Conservation (phyloP, 2,113 vertebrate genomes). For the Nothocercus julius region DNA sequence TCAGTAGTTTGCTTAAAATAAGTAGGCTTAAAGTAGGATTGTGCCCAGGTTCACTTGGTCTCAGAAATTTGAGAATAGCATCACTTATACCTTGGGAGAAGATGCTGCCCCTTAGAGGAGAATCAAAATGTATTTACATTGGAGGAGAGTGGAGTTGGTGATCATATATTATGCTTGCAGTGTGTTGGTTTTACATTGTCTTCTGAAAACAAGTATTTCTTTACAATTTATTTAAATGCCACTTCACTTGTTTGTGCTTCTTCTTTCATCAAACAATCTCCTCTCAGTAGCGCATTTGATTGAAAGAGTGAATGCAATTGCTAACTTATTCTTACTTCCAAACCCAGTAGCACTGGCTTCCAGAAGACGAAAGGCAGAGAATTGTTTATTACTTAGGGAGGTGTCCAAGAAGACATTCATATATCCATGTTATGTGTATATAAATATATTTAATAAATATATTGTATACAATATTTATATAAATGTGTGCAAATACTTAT, state of each 20-base stretch:
- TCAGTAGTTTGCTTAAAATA: background rate
- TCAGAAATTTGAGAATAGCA: background rate
- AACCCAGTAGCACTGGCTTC: background rate
- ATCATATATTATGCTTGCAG: background rate
- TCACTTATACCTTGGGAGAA: accelerated
- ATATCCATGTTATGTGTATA: background rate
- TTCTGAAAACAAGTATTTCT: background rate
- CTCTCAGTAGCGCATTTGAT: background rate
- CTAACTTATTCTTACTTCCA: background rate
- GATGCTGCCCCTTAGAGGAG: background rate
- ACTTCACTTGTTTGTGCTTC: background rate
- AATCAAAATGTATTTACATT: background rate
- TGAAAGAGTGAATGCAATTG: background rate
- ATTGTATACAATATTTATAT: no score
- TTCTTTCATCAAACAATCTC: background rate
- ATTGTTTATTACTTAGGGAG: background rate
- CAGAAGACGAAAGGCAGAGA: background rate
- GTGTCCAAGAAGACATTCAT: background rate
- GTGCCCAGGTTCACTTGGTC: background rate
- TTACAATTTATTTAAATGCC: background rate
- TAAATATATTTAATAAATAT: background rate
- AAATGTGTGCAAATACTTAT: background rate
- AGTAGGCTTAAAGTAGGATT: background rate
- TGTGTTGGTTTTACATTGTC: background rate
- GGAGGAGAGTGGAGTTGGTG: background rate